phyloP scores from a whole-genome alignment of 1,140 invertebrate genomes.

The Nasonia giraulti region DNA sequence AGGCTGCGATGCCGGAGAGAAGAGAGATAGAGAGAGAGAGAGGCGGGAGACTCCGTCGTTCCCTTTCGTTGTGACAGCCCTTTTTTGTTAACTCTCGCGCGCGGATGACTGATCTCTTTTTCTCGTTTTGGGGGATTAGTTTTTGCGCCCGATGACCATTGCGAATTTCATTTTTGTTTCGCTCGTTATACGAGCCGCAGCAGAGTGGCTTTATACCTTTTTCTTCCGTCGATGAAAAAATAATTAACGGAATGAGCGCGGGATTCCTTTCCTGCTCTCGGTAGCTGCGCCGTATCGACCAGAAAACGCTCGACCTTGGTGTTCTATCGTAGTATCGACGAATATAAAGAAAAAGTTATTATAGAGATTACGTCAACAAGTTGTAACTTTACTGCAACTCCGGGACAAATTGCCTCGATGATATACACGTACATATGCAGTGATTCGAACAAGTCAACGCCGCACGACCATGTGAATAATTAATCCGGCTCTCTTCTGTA shows the following conservation, averaged over 20 bases:
- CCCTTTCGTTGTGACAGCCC: slow-evolving; percentile 2
- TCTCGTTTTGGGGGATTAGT: slow-evolving; percentile 1
- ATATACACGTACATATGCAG: background rate
- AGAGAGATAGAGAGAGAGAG: background rate
- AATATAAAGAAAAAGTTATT: too few species aligned
- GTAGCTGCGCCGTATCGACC: too few species aligned
- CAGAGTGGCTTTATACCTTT: too few species aligned
- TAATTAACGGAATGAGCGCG: background rate
- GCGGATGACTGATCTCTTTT: slow-evolving; percentile 3
- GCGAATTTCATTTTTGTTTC: background rate
- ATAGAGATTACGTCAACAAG: too few species aligned
- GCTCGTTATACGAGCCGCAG: too few species aligned
- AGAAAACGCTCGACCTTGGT: too few species aligned
- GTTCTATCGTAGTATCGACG: too few species aligned
- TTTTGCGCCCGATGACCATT: background rate
- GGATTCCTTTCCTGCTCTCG: background rate
- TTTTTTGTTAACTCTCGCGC: slow-evolving; percentile 1
- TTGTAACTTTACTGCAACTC: background rate
- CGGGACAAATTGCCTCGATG: background rate
- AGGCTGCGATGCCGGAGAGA: background rate
- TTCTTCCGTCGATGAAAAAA: background rate
- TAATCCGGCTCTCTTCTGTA: background rate
- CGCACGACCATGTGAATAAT: background rate
- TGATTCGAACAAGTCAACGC: background rate
- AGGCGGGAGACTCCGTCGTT: background rate